Base-by-base conservation (phyloP, 2,888 invertebrate genomes). In the Cheilosia vulpina region DNA sequence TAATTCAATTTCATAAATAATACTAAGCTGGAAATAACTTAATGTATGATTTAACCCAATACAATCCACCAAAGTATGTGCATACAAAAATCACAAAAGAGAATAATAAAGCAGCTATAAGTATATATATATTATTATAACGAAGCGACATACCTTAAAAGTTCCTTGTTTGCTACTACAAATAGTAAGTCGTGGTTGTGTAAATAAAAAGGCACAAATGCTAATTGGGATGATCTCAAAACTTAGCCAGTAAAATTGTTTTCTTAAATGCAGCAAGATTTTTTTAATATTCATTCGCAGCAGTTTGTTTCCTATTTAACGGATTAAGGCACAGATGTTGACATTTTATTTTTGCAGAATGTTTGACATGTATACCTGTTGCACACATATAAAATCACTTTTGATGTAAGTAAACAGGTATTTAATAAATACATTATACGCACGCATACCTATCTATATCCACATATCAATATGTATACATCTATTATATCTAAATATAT, bases 311-410 rank as follows among this genome's bases (percentile, higher is more conserved):
- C 24, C 58, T 24, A 77, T 78, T 76, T 43, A 63, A 45, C 47
- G 47, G 41, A 68, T 76, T 63, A 27, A 71, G 34, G 52, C 52
- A 81, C 72, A 78, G 77, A 77, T 77, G 77, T 71, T 77, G 69
- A 71, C 69, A 82, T 78, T 76, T 77, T 63, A 57, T 73, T 73
- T 62, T 68, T 50, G 63, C 52, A 73, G 68, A 78, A 69, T 62
- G 65, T 79, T 82, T 83, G 73, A 83, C 78, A 78, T 83, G 55
- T 73, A 79, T 79, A 84, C 83, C 83, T 84, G 83, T 84, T 84
- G 83, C 83, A 78, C 72, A 75, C 73, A 84, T 47, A 69, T 62
- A 79, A 73, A 79, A 60, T 73, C 73, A 57, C 79, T 69, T 75
- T 68, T 66, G 50, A 63, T 68, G 52, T 69, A 79, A 68, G 52